These are phyloP conservation scores for Lagopus leucura DNA, from an alignment of 2,113 vertebrate species.

Conservation along the genomic window DNA sequence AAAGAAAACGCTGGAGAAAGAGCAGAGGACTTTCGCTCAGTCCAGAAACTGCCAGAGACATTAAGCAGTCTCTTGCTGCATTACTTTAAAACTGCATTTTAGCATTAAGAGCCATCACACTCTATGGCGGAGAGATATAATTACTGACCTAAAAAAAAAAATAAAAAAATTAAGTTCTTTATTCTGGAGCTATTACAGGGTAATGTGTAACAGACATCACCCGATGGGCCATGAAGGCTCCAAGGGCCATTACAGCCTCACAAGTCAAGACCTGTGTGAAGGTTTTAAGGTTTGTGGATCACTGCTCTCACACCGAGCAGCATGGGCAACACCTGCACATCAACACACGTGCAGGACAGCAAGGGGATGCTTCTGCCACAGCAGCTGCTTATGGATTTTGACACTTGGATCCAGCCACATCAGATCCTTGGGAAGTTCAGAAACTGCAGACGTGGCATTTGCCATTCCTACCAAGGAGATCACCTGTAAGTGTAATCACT, in stretches of 20 bases:
- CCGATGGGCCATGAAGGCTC: not conserved
- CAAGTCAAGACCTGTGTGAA: slow-evolving; percentile 37
- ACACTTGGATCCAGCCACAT: not conserved
- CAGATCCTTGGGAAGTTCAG: not conserved
- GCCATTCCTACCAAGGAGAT: not conserved
- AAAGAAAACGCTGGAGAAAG: not conserved
- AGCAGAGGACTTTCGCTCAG: not conserved
- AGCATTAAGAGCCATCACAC: not conserved
- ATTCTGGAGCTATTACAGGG: slow-evolving; percentile 41
- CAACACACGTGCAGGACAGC: not conserved
- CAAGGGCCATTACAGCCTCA: slow-evolving; percentile 4
- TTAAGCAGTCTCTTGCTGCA: slow-evolving; percentile 32
- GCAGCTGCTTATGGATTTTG: slow-evolving; percentile 1
- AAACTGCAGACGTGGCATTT: not conserved
- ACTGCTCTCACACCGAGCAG: slow-evolving; percentile 7
- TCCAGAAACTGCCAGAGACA: not conserved
- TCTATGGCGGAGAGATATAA: not conserved
- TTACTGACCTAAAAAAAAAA: not conserved
- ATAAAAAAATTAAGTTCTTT: slow-evolving; percentile 14
- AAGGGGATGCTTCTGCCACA: not conserved
- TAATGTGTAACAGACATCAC: slow-evolving; percentile 60
- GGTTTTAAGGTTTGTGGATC: slow-evolving; percentile 48
- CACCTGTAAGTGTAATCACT: not conserved
- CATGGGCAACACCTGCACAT: slow-evolving; percentile 34
- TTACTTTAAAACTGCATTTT: slow-evolving; percentile 33